Base-by-base conservation (phyloP, 1,140 invertebrate species). In the Anoplophora glabripennis region DNA sequence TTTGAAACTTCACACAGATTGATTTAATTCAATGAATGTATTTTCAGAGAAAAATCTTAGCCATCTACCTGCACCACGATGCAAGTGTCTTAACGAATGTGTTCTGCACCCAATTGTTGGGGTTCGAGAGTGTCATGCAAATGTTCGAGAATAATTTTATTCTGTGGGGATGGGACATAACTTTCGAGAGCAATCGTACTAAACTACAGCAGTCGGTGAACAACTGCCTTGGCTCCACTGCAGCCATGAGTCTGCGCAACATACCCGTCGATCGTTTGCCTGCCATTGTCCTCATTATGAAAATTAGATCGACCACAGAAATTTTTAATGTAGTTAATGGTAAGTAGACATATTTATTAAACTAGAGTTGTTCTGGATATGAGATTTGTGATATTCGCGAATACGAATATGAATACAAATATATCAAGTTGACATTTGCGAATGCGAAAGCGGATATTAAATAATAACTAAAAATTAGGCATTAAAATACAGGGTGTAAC, bases 101-200 rank as follows among this genome's bases (percentile, higher is more conserved):
- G 60, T 98, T 97, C 83, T 98, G 94, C 78, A 94, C 93, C 53
- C 92, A 97, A 75, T 80, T 95, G 53, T 79, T 98, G 55, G 93
- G 93, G 74, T 89, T 88, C 67, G 93, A 96, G 72, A 89, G 89
- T 44, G 87, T 97, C 47, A 85, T 95, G 47, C 88, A 93, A 75
- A 89, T 89, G 60, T 82, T 98, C 33, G 86, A 87, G 49, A 85
- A 84, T 28, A 94, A 95, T 80, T 97, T 96, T 78, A 78, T 97
- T 17, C 84, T 94, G 0, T 98, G 92, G 86, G 94, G 93, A 46
- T 98, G 95, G 95, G 95, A 98, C 77, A 82, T 97, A 59, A 95
- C 94, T 1, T 84, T 86, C 63, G 87, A 91, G 65, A 85, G 86
- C 60, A 96, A 96, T 77, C 88, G 88, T 78, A 81, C 34, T 72